Base-by-base conservation (phyloP, 2,113 vertebrate species). In the Nicator chloris region DNA sequence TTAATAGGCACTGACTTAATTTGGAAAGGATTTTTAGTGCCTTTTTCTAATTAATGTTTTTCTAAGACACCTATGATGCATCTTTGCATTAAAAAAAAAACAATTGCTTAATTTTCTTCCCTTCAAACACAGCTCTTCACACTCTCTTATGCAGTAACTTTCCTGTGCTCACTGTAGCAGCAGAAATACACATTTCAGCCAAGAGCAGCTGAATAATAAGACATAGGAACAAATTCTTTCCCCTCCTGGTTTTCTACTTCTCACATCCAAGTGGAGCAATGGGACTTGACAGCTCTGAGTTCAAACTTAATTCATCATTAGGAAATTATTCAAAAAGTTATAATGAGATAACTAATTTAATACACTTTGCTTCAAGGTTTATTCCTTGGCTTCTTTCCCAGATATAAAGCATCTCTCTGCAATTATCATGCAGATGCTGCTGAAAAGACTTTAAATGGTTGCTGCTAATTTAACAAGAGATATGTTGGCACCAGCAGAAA, bases 321-420 rank as follows among this genome's bases (percentile, higher is more conserved):
- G 97, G 96, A 98, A 97, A 95, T 96, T 97, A 95, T 94, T 97
- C 98, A 97, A 96, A 98, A 98, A 96, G 95, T 96, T 97, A 95
- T 97, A 97, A 98, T 71, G 79, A 97, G 97, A 97, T 97, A 98
- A 98, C 98, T 97, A 97, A 98, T 98, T 97, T 98, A 98, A 97
- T 97, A 98, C 85, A 96, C 96, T 98, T 96, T 96, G 97, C 98
- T 97, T 97, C 97, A 96, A 98, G 97, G 98, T 98, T 97, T 96
- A 97, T 97, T 97, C 95, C 88, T 97, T 98, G 98, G 98, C 98
- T 59, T 60, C 90, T 77, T 97, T 98, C 98, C 98, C 98, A 96
- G 98, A 95, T 96, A 95, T 28, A 97, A 97, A 97, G 93, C 86
- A 94, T 97, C 96, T 97, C 97, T 95, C 57, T 94, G 94, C 88